Percentiles rank a stretch among this genome's conserved stretches.
Evolutionary conservation across 1,140 invertebrate genomes (phyloP).

Genomic region (Hyles euphorbiae): DNA sequence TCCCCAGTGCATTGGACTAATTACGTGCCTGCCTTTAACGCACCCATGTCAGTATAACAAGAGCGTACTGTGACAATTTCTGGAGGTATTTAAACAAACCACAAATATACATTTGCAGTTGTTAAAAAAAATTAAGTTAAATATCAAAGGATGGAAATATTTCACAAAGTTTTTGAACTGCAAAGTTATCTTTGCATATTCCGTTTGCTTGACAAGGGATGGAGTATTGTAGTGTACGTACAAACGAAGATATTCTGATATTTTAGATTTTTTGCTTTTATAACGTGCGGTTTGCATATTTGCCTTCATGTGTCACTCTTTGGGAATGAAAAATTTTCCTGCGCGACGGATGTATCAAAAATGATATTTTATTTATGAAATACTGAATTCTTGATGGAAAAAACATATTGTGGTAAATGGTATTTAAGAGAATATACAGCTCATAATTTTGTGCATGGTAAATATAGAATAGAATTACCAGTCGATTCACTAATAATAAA

Average conservation of each 20-base stretch:
- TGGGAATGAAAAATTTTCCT: too few relatives aligned
- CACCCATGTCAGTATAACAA: slow-evolving; percentile 43
- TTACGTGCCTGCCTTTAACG: slow-evolving; percentile 23
- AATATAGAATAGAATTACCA: too few relatives aligned
- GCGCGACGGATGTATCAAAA: too few relatives aligned
- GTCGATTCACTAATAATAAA: too few relatives aligned
- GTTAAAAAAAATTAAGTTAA: neutral
- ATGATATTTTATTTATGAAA: too few relatives aligned
- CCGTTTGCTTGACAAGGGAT: slow-evolving; percentile 8
- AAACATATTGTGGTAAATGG: too few relatives aligned
- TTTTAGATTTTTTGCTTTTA: too few relatives aligned
- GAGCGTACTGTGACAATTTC: slow-evolving; percentile 37
- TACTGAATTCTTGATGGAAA: too few relatives aligned
- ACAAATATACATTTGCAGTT: slow-evolving; percentile 13
- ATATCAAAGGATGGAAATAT: slow-evolving; percentile 1
- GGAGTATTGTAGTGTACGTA: slow-evolving; percentile 5
- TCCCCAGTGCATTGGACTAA: neutral
- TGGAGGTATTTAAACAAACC: slow-evolving; percentile 31
- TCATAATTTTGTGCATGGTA: too few relatives aligned
- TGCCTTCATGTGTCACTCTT: too few relatives aligned
- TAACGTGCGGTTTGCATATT: too few relatives aligned
- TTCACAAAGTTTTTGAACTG: neutral
- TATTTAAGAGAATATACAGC: too few relatives aligned
- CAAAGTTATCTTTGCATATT: slow-evolving; percentile 1
- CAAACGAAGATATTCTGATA: neutral